Evolutionary conservation across 2,113 vertebrate genomes (phyloP).

Genomic region (Malurus elegans): DNA sequence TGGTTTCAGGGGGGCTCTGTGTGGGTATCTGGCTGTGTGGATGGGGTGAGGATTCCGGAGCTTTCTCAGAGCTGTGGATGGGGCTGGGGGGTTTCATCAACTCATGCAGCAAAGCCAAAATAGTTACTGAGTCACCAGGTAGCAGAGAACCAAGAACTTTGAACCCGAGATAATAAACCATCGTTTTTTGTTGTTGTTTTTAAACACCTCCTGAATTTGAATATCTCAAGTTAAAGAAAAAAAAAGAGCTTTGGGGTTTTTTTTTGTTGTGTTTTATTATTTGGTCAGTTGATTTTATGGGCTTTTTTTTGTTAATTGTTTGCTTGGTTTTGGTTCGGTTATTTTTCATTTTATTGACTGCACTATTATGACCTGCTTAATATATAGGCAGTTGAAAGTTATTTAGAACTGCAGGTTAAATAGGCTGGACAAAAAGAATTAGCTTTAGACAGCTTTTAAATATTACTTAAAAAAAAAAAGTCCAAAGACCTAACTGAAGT

Average conservation of each 20-base stretch:
- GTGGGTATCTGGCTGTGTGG: neutral
- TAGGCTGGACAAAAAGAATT: neutral
- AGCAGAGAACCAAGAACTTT: neutral
- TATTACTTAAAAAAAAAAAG: neutral
- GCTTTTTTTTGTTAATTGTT: too few species aligned
- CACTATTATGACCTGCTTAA: neutral
- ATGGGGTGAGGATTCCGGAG: neutral
- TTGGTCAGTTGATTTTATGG: too few species aligned
- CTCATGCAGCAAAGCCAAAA: neutral
- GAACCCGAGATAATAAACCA: neutral
- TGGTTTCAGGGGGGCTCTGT: neutral
- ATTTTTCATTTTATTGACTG: neutral
- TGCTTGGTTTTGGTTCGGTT: neutral
- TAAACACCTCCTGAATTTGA: neutral
- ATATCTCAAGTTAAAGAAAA: neutral
- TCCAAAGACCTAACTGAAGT: neutral
- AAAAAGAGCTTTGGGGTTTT: neutral
- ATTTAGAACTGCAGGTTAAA: neutral
- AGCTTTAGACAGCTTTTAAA: neutral
- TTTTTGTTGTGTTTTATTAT: too few species aligned
- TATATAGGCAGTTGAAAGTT: neutral
- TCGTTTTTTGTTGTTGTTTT: neutral
- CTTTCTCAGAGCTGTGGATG: neutral
- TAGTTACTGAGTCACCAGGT: neutral
- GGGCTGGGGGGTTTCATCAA: accelerated